These are phyloP conservation scores for Ostrea denselamellosa DNA, from an alignment of 1,140 invertebrate species.

Conservation along the genomic window DNA sequence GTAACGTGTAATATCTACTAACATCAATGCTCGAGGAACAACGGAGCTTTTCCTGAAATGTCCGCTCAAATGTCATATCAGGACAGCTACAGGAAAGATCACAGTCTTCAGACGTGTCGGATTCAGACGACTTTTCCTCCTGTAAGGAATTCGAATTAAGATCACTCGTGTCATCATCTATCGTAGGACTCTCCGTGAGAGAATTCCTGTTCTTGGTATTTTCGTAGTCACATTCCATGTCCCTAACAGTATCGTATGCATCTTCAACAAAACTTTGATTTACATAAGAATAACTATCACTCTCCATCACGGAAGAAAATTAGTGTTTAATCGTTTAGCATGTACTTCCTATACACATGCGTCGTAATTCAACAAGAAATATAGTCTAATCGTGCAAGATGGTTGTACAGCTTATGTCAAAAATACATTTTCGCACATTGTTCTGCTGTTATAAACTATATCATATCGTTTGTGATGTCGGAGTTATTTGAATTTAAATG, in stretches of 20 bases:
- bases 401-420: no score
- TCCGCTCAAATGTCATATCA: neutral
- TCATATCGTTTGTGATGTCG: no score
- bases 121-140: neutral
- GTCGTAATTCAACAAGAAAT: no score
- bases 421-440: no score
- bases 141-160: neutral
- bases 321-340: no score
- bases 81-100: neutral
- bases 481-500: no score
- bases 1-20: neutral
- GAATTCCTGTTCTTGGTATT: neutral
- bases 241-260: neutral
- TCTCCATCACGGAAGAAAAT: neutral
- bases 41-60: neutral
- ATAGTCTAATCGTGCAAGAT: no score
- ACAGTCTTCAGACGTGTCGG: neutral
- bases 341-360: no score
- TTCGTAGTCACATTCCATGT: neutral
- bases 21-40: neutral
- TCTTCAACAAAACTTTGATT: conserved; percentile 23
- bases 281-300: neutral
- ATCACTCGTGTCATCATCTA: neutral
- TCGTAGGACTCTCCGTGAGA: neutral
- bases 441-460: no score